phyloP scores from a whole-genome alignment of 2,888 invertebrate genomes.

The Philereme transversata region DNA sequence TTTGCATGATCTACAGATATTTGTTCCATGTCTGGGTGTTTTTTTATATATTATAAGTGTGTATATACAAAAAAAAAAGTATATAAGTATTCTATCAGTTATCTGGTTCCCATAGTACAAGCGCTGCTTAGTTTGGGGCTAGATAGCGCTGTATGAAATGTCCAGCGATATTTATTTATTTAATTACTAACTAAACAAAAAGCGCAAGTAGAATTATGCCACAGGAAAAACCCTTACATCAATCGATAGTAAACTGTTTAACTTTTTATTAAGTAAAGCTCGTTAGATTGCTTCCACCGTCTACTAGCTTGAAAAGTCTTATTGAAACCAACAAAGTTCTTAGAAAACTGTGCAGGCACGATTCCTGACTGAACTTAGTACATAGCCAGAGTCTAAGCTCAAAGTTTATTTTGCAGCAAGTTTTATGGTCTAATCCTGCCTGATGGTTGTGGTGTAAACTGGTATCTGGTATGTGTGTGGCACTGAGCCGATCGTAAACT shows the following conservation, averaged over 20 bases:
- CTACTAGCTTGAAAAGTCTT: constrained; percentile 35
- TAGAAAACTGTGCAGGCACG: constrained; percentile 30
- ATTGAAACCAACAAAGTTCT: constrained; percentile 39
- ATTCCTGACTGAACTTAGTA: constrained; percentile 24
- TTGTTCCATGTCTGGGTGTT: too few species aligned
- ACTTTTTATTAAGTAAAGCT: constrained; percentile 57
- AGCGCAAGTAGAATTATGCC: not conserved
- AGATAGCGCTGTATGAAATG: too few species aligned
- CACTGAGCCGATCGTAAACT: not conserved
- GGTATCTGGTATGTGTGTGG: too few species aligned
- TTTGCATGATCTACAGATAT: too few species aligned
- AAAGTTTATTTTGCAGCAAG: constrained; percentile 8
- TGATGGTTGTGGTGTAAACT: not conserved
- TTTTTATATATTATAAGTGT: too few species aligned
- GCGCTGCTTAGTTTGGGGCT: too few species aligned
- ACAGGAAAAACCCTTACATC: constrained; percentile 11
- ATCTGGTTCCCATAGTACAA: too few species aligned
- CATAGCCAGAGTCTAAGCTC: constrained; percentile 10
- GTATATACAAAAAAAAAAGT: too few species aligned
- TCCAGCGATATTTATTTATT: too few species aligned
- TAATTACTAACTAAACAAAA: too few species aligned
- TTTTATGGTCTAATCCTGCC: constrained; percentile 10
- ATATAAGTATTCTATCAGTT: too few species aligned
- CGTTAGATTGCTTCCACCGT: constrained; percentile 46
- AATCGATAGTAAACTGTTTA: constrained; percentile 39